Base-by-base conservation (phyloP, 2,113 vertebrate species). In the Suricata suricatta region DNA sequence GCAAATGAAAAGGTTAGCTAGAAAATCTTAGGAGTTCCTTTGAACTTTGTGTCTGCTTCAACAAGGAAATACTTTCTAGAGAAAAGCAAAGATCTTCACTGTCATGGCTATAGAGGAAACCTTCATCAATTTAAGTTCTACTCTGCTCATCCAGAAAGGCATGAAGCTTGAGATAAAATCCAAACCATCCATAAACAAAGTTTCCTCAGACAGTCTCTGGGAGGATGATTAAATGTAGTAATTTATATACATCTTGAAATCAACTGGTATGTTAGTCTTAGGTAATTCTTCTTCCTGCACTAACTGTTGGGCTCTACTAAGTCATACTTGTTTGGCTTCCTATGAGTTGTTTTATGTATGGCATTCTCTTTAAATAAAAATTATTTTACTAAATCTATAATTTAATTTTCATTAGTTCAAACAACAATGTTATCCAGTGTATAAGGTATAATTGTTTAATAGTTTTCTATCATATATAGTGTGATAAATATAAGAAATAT, bases 341-440 rank as follows among this genome's bases (percentile, higher is more conserved):
- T 95, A 87, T 80, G 88, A 94, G 47, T 69, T 92, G 89, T 64
- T 92, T 82, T 63, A 92, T 88, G 35, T 44, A 91, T 29, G 88
- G 86, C 54, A 83, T 69, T 80, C 82, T 95, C 90, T 96, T 79
- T 72, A 82, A 87, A 96, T 63, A n/a, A 91, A 93, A 71, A 3
- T 6, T 52, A 4, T 92, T 74, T 90, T 44, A 95, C 77, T 81
- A 97, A 92, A 38, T 85, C 50, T 94, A 71, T 44, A 77, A 87
- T 72, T 86, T 97, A 86, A 68, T 66, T 83, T 92, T 84, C 68
- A 85, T 47, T 90, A 66, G 79, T 83, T 88, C 52, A 60, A 63
- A 0, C 57, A 72, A 52, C 12, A 29, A 38, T 93, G 95, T 88
- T 29, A 76, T 90, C 33, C 4, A 83, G 3, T 81, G 29, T 54